Base-by-base conservation (phyloP, 2,797 vertebrate genomes). In the Sparidentex hasta region DNA sequence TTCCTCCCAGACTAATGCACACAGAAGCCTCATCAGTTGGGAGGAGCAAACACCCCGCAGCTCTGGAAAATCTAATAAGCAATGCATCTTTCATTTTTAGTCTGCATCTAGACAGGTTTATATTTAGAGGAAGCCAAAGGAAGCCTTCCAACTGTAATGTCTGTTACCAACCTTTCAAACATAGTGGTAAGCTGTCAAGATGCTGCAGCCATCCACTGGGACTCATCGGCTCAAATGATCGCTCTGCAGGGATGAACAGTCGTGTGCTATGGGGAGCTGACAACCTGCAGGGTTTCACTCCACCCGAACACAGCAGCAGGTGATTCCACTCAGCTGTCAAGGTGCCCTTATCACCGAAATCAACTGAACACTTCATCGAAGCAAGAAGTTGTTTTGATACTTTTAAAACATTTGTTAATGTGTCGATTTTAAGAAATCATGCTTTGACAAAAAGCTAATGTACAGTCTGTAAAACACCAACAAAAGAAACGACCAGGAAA, bases 41-140 rank as follows among this genome's bases (percentile, higher is more conserved):
- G 73, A 5, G 54, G 46, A 46, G 76, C 44, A 54, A 52, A 61
- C 63, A 71, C 71, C 72, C 11, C 71, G 65, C 71, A 81, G 52
- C 52, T 74, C 74, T 83, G 75, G 75, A 68, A 79, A 76, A 83
- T 55, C 73, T 73, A 76, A 76, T 65, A 38, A 66, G 33, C 67
- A 46, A 33, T 65, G n/a, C 61, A 48, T 80, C 50, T 41, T 54
- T 72, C 14, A 38, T 52, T 41, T 65, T 66, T 43, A 51, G 55
- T 18, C 33, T 68, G 25, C 25, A 86, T 65, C 44, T 46, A 73
- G 68, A 70, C 59, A 68, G 50, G 29, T 81, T 81, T 71, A 82
- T 77, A 58, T 83, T 83, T 71, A 81, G 62, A 52, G 47, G 25
- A 74, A 79, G 62, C 68, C 68, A 73, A 54, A 52, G 43, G 6